These are phyloP conservation scores for Poecilus cupreus DNA, from an alignment of 2,888 invertebrate genomes.

Conservation along the genomic window DNA sequence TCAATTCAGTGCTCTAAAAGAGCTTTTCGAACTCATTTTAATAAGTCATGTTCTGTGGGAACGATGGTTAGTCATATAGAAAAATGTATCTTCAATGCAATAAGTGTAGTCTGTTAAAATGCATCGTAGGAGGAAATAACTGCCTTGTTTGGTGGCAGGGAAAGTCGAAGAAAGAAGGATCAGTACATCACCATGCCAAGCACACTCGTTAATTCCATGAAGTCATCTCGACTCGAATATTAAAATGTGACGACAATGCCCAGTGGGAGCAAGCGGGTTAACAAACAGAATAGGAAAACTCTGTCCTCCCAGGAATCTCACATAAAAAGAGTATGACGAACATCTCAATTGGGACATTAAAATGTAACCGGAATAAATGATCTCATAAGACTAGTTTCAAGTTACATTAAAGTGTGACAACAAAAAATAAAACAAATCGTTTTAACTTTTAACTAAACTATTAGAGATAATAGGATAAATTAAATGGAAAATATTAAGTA, in stretches of 20 bases:
- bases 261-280: conserved; percentile 26
- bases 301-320: neutral
- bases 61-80: neutral
- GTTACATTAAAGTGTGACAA: neutral
- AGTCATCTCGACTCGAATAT: conserved; percentile 54
- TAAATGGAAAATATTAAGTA: neutral
- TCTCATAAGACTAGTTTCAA: neutral
- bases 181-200: conserved; percentile 32
- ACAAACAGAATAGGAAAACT: conserved; percentile 11
- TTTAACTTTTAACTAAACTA: neutral
- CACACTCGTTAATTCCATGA: conserved; percentile 48
- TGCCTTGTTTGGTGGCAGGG: conserved; percentile 47
- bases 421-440: conserved; percentile 5
- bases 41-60: conserved; percentile 20
- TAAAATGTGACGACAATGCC: conserved; percentile 38
- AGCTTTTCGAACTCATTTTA: conserved; percentile 3
- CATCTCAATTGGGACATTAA: conserved; percentile 1
- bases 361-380: conserved; percentile 18
- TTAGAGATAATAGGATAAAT: neutral
- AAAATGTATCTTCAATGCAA: conserved; percentile 23
- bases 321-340: neutral
- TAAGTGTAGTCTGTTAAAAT: conserved; percentile 32
- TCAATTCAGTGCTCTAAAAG: too few species aligned
- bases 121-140: conserved; percentile 53
- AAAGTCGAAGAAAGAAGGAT: conserved; percentile 35